Evolutionary conservation across 1,140 invertebrate species (phyloP), one percentile per base, ranked within the genome.

Genomic region (Brachionus sp.): DNA sequence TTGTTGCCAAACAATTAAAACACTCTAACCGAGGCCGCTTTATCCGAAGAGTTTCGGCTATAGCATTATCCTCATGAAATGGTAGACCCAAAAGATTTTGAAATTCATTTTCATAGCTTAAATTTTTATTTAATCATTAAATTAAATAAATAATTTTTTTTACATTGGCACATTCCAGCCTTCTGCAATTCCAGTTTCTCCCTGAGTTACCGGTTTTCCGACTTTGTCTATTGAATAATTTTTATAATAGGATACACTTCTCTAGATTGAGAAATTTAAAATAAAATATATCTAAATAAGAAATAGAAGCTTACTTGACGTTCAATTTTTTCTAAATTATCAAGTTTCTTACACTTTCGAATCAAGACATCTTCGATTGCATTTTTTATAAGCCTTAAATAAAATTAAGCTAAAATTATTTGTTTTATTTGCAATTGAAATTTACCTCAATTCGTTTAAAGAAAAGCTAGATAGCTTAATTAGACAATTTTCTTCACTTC

Each of bases 91-190:
- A n/a, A 19, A 62, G 42, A 13, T 80, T 66, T 23, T 80, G 77
- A 62, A 80, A 80, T 62, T 80, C 77, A 29, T 66, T 80, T 62
- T 39, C 77, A 64, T 80, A 80, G 6, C 77, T 80, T 25, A 35
- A 25, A 75, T 5, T 25, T 46, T 9, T 5, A 25, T 33, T 46
- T 44, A 1, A 64, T 64, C 25, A 29, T 16, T 25, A 64, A 29
- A 46, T 46, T 46, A 12, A 13, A 42, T 42, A 3, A 57, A 57
- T n/a, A 5, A 57, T 19, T 10, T 66, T 33, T 33, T 6, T 80
- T 42, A 80, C 77, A 62, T 80, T 39, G 77, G 77, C 12, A 80
- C 16, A 37, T 35, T 80, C 77, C 77, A 80, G n/a, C 77, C 77
- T 37, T 80, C 77, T 29, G 77, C 62, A 19, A 80, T 62, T 12